Evolutionary conservation across 2,888 invertebrate genomes (phyloP).

Genomic region (Lithosia quadra): DNA sequence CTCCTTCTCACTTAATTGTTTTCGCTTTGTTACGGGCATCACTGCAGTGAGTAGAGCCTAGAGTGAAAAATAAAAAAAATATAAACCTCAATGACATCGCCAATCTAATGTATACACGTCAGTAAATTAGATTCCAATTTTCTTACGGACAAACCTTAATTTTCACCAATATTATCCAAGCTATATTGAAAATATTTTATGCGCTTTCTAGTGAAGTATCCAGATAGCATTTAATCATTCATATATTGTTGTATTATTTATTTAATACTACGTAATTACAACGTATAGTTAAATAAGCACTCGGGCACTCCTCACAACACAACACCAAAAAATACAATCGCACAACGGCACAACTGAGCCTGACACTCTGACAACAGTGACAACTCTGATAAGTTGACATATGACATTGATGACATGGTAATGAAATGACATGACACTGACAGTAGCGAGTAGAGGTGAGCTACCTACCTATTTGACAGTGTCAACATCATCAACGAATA

Average conservation of each 20-base stretch:
- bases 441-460: too few relatives aligned
- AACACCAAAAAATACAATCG: background rate
- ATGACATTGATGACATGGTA: too few relatives aligned
- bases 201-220: background rate
- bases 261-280: background rate
- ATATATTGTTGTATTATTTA: slow-evolving; percentile 6
- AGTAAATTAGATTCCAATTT: slow-evolving; percentile 51
- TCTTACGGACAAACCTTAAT: slow-evolving; percentile 71
- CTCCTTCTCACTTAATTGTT: slow-evolving; percentile 73
- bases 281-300: background rate
- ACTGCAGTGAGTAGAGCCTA: slow-evolving; percentile 72
- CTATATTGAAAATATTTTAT: background rate
- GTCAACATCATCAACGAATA: too few relatives aligned
- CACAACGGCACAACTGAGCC: too few relatives aligned
- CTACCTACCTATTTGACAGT: too few relatives aligned
- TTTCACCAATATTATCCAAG: slow-evolving; percentile 54
- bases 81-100: slow-evolving; percentile 39
- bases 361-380: too few relatives aligned
- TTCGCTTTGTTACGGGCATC: slow-evolving; percentile 80
- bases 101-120: slow-evolving; percentile 74
- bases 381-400: too few relatives aligned
- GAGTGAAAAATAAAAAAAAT: slow-evolving; percentile 21
- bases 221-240: slow-evolving; percentile 1
- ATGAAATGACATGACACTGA: too few relatives aligned
- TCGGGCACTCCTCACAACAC: background rate